A percentile compares a stretch with the other conserved stretches of the same genome.
Conservation (phyloP, 2,113 vertebrate genomes). For the Cervus canadensis region DNA sequence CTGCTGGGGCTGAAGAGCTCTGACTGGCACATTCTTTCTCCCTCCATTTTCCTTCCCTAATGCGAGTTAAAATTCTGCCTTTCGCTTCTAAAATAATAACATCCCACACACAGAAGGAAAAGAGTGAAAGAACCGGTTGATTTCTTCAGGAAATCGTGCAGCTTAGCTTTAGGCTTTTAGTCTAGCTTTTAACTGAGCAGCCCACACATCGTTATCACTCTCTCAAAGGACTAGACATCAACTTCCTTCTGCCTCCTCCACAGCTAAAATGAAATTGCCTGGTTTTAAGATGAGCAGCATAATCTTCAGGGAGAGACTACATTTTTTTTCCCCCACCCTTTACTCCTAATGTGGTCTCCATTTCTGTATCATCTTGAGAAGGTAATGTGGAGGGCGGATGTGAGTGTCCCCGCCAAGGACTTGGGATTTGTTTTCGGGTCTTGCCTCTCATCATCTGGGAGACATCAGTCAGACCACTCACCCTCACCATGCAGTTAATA, state of each 20-base stretch:
- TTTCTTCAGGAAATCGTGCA: background rate
- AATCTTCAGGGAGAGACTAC: background rate
- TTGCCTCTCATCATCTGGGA: background rate
- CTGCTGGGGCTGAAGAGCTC: background rate
- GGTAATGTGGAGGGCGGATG: accelerated
- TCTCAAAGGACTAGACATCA: background rate
- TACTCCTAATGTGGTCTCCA: accelerated
- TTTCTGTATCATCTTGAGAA: background rate
- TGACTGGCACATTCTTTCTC: background rate
- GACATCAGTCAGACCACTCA: background rate
- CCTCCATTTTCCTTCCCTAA: background rate
- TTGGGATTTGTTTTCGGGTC: background rate
- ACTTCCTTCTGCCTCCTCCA: background rate
- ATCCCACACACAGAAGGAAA: background rate
- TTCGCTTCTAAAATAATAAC: background rate
- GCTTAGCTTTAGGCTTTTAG: background rate
- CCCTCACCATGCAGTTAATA: accelerated
- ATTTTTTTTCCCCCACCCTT: background rate
- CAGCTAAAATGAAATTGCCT: background rate
- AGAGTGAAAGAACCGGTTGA: background rate
- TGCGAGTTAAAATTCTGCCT: background rate
- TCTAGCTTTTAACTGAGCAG: background rate
- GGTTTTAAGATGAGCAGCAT: background rate
- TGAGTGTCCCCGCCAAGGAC: background rate
- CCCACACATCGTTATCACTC: background rate